Conservation (phyloP, 2,797 vertebrate genomes). For the Vespertilio murinus region DNA sequence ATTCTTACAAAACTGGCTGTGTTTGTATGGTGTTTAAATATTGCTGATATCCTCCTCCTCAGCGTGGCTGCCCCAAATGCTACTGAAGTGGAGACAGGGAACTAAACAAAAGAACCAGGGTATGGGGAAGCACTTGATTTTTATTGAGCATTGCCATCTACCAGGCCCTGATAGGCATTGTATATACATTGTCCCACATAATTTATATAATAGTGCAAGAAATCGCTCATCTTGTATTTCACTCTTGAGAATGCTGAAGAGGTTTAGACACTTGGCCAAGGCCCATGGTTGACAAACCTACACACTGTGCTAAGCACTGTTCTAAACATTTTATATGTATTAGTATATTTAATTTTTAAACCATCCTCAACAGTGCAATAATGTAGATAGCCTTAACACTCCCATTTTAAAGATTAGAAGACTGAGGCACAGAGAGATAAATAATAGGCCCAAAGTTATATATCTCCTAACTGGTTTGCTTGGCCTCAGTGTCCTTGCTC, state of each 20-base stretch:
- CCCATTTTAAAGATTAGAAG: neutral
- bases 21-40: neutral
- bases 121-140: neutral
- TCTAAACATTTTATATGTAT: neutral
- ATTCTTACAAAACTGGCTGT: neutral
- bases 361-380: neutral
- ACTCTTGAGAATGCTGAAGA: neutral
- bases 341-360: neutral
- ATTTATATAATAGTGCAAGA: rapidly evolving
- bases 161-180: neutral
- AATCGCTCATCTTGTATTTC: neutral
- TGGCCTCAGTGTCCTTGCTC: neutral
- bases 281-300: neutral
- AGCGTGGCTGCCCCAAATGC: neutral
- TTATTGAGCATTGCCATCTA: rapidly evolving
- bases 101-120: neutral
- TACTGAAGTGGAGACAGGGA: neutral
- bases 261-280: neutral
- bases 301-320: neutral
- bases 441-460: neutral
- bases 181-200: neutral
- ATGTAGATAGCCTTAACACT: neutral
- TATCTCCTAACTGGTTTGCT: neutral
- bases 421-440: neutral
- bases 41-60: too few relatives aligned